Evolutionary conservation across 2,113 vertebrate species (phyloP), one percentile per base, ranked within the genome.

Genomic region (Hirundichthys speculiger): DNA sequence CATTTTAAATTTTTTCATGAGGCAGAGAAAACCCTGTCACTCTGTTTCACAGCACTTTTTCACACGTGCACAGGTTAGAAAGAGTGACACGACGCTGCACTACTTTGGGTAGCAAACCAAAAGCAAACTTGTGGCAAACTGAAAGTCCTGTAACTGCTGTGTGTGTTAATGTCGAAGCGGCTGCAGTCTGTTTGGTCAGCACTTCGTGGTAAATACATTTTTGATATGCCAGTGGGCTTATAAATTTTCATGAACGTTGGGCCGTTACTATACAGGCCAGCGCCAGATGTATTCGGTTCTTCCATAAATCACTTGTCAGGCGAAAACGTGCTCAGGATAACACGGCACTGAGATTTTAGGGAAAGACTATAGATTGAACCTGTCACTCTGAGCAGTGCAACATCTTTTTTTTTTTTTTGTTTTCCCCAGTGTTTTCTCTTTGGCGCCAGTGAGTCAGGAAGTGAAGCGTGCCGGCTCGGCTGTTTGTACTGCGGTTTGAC

Each of bases 231-330:
- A 21, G 38, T 24, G 27, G 24, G 2, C 55, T 68, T 34, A 80
- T 86, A 68, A 84, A 86, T 84, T 86, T 82, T 80, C 59, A 82
- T 73, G 45, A 16, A 0, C 21, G 19, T 45, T 38, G 18, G 64
- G 63, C 69, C 69, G 27, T 3, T 10, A 5, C 30, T 34, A 7
- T 58, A 46, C 13, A 50, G 72, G 80, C 79, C 55, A 85, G 42
- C 46, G 57, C 53, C 43, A 27, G 18, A 77, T 56, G 21, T 41
- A 67, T 65, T 68, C 54, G 38, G 54, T 56, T 59, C 15, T 13
- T 62, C 65, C 62, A 68, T 83, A 60, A 70, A 80, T 85, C 67
- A 71, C 59, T 27, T 70, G 68, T 80, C 73, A 73, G 51, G 61
- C 39, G 72, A 50, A 81, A 67, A 82, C 43, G 63, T 69, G 61